Evolutionary conservation across 2,888 invertebrate genomes (phyloP).

Genomic region (Corythucha ciliata): DNA sequence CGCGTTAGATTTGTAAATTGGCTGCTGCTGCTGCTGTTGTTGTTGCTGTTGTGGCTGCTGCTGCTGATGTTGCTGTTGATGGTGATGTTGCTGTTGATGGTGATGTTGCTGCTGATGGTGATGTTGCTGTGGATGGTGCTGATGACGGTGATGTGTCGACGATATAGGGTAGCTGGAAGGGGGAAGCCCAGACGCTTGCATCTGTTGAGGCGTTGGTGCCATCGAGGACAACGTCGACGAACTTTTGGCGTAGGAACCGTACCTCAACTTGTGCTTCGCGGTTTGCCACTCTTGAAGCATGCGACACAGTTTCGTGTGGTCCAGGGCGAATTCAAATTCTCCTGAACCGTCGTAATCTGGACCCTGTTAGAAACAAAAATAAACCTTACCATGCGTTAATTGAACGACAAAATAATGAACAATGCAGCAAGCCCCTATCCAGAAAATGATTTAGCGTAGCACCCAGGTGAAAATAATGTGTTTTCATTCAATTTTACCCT

Average conservation of each 20-base stretch:
- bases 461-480: too few species aligned
- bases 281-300: slow-evolving; percentile 69
- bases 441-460: too few species aligned
- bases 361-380: too few species aligned
- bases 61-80: slow-evolving; percentile 12
- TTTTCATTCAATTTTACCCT: too few species aligned
- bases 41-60: too few species aligned
- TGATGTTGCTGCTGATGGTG: slow-evolving; percentile 16
- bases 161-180: slow-evolving; percentile 7
- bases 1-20: too few species aligned
- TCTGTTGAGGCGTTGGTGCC: slow-evolving; percentile 44
- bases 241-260: too few species aligned
- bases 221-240: slow-evolving; percentile 43
- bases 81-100: slow-evolving; percentile 21
- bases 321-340: slow-evolving; percentile 61
- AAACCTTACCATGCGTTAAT: too few species aligned
- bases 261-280: slow-evolving; percentile 47
- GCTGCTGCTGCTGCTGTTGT: neutral
- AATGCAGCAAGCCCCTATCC: too few species aligned
- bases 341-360: slow-evolving; percentile 70
- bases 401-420: too few species aligned
- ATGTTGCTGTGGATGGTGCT: slow-evolving; percentile 17
- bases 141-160: slow-evolving; percentile 9
- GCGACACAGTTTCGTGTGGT: slow-evolving; percentile 56
- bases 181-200: slow-evolving; percentile 28